phyloP scores from a whole-genome alignment of 2,888 invertebrate species.

The Spisula subtruncata region DNA sequence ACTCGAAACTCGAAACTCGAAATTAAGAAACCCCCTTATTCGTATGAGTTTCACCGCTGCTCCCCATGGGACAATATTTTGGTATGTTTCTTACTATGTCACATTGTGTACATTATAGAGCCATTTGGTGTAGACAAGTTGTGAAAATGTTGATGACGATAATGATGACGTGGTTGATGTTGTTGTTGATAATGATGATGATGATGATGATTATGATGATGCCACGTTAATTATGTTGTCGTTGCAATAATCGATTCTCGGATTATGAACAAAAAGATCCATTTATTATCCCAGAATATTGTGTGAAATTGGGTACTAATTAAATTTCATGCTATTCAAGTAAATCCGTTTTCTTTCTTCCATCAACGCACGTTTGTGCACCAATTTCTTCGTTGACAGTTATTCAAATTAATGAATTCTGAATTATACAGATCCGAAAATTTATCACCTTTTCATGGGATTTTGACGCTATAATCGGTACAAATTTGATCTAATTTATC shows the following conservation, averaged over 20 bases:
- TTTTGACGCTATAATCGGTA: slow-evolving; percentile 64
- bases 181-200: background rate
- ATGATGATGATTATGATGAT: background rate
- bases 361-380: background rate
- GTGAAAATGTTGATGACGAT: background rate
- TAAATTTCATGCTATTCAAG: slow-evolving; percentile 24
- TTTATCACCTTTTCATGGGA: slow-evolving; percentile 71
- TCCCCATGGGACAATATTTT: too few relatives aligned
- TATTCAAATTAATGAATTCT: slow-evolving; percentile 73
- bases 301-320: slow-evolving; percentile 10
- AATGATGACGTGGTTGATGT: background rate
- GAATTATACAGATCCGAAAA: slow-evolving; percentile 71
- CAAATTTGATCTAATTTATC: slow-evolving; percentile 69
- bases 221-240: background rate
- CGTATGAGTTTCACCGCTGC: too few relatives aligned
- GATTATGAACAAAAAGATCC: background rate
- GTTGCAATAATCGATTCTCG: background rate
- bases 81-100: too few relatives aligned
- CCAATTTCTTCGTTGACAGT: slow-evolving; percentile 65
- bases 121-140: too few relatives aligned
- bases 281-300: slow-evolving; percentile 12
- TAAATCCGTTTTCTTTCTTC: slow-evolving; percentile 35
- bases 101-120: too few relatives aligned
- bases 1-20: too few relatives aligned
- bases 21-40: too few relatives aligned